These are phyloP conservation scores for Drosophila elegans DNA, from an alignment of 1,140 invertebrate genomes.

Conservation along the genomic window DNA sequence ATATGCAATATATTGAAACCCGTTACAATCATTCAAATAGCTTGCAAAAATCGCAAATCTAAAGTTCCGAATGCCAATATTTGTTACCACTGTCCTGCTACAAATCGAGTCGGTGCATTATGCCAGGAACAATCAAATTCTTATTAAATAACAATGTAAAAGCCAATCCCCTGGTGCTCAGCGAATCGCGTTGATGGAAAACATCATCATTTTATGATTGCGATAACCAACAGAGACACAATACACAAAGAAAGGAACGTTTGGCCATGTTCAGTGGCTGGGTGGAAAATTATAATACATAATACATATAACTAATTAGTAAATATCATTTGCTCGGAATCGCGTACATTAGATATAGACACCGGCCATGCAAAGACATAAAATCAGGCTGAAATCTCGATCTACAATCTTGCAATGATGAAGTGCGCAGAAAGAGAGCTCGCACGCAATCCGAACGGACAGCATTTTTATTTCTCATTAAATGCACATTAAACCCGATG, in stretches of 20 bases:
- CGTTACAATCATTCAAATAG: no score
- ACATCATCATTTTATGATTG: constrained; percentile 70
- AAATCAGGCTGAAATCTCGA: constrained; percentile 27
- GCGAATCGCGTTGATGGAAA: constrained; percentile 59
- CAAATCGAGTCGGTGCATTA: constrained; percentile 50
- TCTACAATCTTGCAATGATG: constrained; percentile 20
- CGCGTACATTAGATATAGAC: constrained; percentile 40
- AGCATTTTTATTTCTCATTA: constrained; percentile 52
- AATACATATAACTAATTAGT: constrained; percentile 70
- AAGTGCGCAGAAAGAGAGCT: constrained; percentile 6
- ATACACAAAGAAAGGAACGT: constrained; percentile 25
- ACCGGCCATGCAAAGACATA: constrained; percentile 58
- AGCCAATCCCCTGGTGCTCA: not conserved
- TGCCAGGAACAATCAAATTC: constrained; percentile 66
- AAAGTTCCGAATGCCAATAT: not conserved
- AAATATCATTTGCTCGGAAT: constrained; percentile 53
- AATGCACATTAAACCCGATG: constrained; percentile 47
- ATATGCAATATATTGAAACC: no score
- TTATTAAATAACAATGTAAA: constrained; percentile 54
- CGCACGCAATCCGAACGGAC: constrained; percentile 43
- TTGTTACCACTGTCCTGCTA: constrained; percentile 17
- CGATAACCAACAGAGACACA: constrained; percentile 65
- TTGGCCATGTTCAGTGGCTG: constrained; percentile 51
- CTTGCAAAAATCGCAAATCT: no score
- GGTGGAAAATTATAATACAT: constrained; percentile 46